phyloP scores from a whole-genome alignment of 2,797 vertebrate genomes.

The Remorina albescens region DNA sequence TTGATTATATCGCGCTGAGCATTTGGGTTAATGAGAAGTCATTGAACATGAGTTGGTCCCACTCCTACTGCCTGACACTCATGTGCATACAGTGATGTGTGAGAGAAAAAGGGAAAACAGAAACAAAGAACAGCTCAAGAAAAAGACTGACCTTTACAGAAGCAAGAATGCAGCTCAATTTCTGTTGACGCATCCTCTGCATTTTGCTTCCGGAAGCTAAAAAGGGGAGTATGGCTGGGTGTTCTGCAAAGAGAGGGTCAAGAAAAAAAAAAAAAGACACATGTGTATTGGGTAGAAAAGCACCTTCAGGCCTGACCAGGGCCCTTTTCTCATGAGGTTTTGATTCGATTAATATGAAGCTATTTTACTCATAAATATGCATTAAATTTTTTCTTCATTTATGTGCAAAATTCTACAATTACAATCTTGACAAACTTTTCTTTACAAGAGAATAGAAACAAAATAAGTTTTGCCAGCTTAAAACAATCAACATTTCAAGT shows the following conservation, averaged over 20 bases:
- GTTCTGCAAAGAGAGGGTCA: conserved; percentile 88
- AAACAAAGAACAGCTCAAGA: conserved; percentile 73
- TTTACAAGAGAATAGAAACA: conserved; percentile 11
- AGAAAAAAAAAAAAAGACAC: conserved; percentile 81
- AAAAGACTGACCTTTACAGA: conserved; percentile 88
- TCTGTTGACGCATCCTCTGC: conserved; percentile 84
- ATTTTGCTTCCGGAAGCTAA: conserved; percentile 88
- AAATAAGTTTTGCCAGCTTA: neutral
- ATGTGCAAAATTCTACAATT: conserved; percentile 36
- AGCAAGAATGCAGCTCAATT: conserved; percentile 86
- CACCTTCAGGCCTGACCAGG: conserved; percentile 66
- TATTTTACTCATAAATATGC: conserved; percentile 25
- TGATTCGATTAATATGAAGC: conserved; percentile 41
- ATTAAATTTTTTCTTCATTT: conserved; percentile 35
- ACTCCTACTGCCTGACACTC: conserved; percentile 63
- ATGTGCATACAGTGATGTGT: conserved; percentile 59
- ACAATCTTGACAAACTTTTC: conserved; percentile 19
- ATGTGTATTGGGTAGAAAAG: conserved; percentile 78
- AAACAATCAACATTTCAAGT: conserved; percentile 16
- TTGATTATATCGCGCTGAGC: conserved; percentile 76
- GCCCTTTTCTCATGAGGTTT: conserved; percentile 42
- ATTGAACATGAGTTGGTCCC: conserved; percentile 75
- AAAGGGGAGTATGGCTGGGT: conserved; percentile 90
- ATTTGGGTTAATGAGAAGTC: conserved; percentile 82
- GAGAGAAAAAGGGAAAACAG: conserved; percentile 51